A percentile compares a stretch with the other conserved stretches of the same genome.
phyloP scores from a whole-genome alignment of 2,113 vertebrate genomes.

The Grantiella picta region DNA sequence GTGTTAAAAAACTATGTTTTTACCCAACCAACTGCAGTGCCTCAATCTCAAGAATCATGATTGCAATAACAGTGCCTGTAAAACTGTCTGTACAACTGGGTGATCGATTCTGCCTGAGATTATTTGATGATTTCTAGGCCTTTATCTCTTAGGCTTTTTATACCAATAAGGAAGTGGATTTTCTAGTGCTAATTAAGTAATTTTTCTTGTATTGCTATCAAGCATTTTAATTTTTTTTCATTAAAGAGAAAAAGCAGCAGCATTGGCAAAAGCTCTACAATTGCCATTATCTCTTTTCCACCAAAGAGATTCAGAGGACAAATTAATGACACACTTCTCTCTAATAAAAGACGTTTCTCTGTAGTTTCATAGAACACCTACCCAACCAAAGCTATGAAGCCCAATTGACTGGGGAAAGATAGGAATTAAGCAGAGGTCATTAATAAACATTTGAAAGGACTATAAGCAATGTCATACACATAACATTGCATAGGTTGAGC shows the following conservation, averaged over 20 bases:
- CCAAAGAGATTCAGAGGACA: neutral
- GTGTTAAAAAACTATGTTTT: neutral
- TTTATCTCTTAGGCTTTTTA: neutral
- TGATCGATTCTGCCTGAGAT: neutral
- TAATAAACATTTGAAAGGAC: neutral
- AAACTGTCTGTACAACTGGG: neutral
- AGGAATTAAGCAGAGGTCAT: neutral
- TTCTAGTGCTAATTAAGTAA: neutral
- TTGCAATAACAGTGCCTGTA: neutral
- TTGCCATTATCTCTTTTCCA: neutral
- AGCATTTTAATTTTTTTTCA: neutral
- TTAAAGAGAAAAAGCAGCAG: neutral
- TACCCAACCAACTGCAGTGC: neutral
- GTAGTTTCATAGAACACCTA: neutral
- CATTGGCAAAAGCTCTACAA: neutral
- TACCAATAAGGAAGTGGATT: fast-evolving
- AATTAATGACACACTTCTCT: neutral
- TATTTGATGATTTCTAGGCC: neutral
- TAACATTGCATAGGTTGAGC: neutral
- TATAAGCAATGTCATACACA: neutral
- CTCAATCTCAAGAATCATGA: neutral
- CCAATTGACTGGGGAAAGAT: neutral
- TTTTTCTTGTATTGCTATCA: neutral
- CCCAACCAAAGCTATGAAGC: neutral
- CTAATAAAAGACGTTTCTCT: neutral